Base-by-base conservation (phyloP, 2,113 vertebrate genomes). In the Calonectris borealis region DNA sequence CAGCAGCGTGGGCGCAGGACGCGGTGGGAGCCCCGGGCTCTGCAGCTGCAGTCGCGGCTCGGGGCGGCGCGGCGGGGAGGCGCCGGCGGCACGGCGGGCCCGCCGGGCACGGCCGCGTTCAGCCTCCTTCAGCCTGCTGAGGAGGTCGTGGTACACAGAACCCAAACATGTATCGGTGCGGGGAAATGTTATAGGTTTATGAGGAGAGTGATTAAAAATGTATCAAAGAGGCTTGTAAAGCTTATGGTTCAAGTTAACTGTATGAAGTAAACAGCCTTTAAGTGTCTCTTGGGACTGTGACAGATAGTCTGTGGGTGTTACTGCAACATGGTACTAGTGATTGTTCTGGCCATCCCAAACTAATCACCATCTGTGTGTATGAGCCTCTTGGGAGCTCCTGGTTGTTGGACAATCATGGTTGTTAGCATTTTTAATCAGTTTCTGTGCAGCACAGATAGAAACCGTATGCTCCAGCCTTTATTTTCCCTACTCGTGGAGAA, bases 371-470 rank as follows among this genome's bases (percentile, higher is more conserved):
- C 98, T 98, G 98, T 98, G 97, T 97, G 97, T 97, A 96, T 89
- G 97, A 97, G 97, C 97, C 98, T 98, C 98, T 73, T 94, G 98
- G 98, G 98, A 98, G 95, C 84, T 92, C 95, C 98, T 98, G 97
- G 96, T 98, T 97, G 96, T 98, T 98, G 98, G 98, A 98, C 98
- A 98, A 98, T 98, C 98, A 98, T 97, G 97, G 98, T 97, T 98
- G 98, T 98, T 98, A 98, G 98, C 98, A 98, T 98, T 98, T 98
- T 98, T 98, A 98, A 98, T 98, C 98, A 98, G 98, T 98, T 98
- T 98, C 98, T 98, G 96, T 97, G 97, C 97, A 76, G 96, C 96
- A 86, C 97, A 98, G 98, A 98, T 98, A 98, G 98, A 97, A 98
- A 98, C 98, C 98, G 97, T 98, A 98, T 98, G 98, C 95, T 98